phyloP scores from a whole-genome alignment of 2,113 vertebrate species.

The Bubo scandiacus region DNA sequence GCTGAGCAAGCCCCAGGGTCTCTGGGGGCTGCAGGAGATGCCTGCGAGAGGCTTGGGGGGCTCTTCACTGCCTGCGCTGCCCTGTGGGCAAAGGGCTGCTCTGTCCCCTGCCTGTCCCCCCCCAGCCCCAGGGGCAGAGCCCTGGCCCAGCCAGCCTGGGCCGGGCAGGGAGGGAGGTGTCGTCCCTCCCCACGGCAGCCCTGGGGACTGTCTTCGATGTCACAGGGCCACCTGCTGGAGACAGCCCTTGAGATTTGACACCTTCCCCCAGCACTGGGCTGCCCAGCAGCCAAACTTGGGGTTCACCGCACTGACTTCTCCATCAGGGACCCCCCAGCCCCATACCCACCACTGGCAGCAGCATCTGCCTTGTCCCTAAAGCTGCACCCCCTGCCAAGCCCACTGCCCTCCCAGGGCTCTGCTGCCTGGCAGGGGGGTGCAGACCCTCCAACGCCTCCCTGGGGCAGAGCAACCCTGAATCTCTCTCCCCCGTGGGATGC shows the following conservation, averaged over 20 bases:
- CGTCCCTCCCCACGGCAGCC: neutral
- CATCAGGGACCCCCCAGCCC: neutral
- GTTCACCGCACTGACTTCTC: neutral
- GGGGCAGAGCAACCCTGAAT: neutral
- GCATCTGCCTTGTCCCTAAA: neutral
- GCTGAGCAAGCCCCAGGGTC: neutral
- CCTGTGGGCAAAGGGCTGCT: neutral
- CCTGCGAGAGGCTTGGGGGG: accelerated
- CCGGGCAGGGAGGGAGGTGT: neutral
- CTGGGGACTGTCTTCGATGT: neutral
- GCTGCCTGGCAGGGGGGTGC: neutral
- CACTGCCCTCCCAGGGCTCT: neutral
- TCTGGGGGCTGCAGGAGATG: neutral
- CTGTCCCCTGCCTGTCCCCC: neutral
- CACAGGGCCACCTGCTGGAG: slow-evolving; percentile 64
- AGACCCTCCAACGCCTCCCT: accelerated
- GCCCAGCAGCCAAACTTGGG: neutral
- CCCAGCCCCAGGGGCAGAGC: neutral
- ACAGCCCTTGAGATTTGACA: neutral
- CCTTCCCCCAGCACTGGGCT: accelerated
- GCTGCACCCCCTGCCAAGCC: neutral
- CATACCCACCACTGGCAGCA: neutral
- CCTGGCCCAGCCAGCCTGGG: no score
- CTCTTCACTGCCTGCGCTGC: neutral
- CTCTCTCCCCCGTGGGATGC: neutral